Base-by-base conservation (phyloP, 2,888 invertebrate genomes). In the Liopterus haemorrhoidalis region DNA sequence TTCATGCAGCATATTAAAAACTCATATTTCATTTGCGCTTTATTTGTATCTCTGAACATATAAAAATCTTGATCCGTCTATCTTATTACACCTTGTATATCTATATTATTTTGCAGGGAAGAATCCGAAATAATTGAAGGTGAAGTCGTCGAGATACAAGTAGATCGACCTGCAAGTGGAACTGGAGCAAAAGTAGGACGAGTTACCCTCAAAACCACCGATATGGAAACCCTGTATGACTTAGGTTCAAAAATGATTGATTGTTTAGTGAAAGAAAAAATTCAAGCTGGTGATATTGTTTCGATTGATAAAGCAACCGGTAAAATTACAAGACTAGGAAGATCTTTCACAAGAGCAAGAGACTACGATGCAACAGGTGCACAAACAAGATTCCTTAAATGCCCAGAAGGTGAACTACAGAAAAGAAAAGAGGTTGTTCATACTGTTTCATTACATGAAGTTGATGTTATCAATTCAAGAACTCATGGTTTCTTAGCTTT, bases 141-240 rank as follows among this genome's bases (percentile, higher is more conserved):
- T 0, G 99, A 99, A 70, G 97, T 99, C 1, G 95, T 99, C 0
- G 95, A 96, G 59, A 85, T 99, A 32, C 91, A 94, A 65, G 88
- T 99, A 19, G 99, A 99, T 62, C 74, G 95, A 14, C 94, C 95
- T 0, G 94, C 92, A 0, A 86, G 92, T 0, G 94, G 91, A 16
- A 80, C 85, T 9, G 89, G 89, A 0, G 84, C 87, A 0, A 81
- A 90, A 65, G 82, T 92, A 30, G 96, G 96, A 1, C 91, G 97
- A 59, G 73, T 99, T 22, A 97, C 96, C 0, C 71, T 99, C 32
- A 99, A 99, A 72, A 99, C 99, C 0, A 97, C 96, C 0, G 99
- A 99, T 67, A 99, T 99, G 99, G 99, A 99, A 69, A 97, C 99
- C 0, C 87, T 96, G 52, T 99, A 99, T 64, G 99, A 99, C 66